Base-by-base conservation (phyloP, 2,797 vertebrate genomes). In the Tinamus major region DNA sequence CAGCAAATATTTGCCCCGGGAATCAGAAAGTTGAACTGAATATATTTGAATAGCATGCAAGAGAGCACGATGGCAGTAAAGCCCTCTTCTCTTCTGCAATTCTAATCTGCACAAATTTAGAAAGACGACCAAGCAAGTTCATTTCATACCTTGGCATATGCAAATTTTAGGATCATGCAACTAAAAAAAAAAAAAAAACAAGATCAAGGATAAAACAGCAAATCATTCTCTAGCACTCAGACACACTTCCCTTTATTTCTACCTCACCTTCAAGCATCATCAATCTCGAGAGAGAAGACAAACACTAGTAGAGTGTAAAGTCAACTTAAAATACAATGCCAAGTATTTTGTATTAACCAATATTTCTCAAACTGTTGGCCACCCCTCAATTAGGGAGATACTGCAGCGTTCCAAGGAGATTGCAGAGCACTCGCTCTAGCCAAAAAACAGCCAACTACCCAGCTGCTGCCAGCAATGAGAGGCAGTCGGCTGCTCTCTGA, bases 21-120 rank as follows among this genome's bases (percentile, higher is more conserved):
- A 96, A 94, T 89, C 55, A 94, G 62, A 92, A 95, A 96, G 91
- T 4, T 90, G 35, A 96, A 85, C 39, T 95, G 89, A 95, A 92
- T 63, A 53, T 79, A 92, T 91, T 65, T 29, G 88, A 96, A 95
- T 79, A 94, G 84, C 64, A 82, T 19, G 41, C 59, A 83, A 83
- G 76, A 87, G 59, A 96, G 93, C 67, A 90, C 67, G 75, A 44
- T 51, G 92, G 82, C 92, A 95, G 88, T 69, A 96, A 89, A 93
- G 86, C 72, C 55, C 51, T 77, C 59, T 75, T 79, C 77, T 17
- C 74, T 71, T 90, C 79, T 96, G 87, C 68, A 87, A 51, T 61
- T n/a, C 82, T 35, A 44, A 51, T 86, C 89, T 90, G 80, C 41
- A 82, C 44, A 17, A 87, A 94, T 3, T 9, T 27, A 61, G 81